phyloP scores from a whole-genome alignment of 2,888 invertebrate genomes.

The Nymphalis urticae region DNA sequence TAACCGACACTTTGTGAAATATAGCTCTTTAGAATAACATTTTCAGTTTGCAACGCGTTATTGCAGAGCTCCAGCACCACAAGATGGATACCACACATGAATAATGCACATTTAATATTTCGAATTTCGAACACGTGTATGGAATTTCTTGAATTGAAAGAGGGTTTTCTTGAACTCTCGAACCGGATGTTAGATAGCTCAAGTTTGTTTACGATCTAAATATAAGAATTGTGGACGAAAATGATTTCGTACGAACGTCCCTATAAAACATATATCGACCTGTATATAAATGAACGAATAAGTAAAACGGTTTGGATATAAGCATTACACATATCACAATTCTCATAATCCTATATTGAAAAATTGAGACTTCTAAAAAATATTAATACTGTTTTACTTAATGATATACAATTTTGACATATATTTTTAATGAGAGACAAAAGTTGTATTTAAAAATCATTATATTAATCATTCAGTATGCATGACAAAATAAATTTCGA shows the following conservation, averaged over 20 bases:
- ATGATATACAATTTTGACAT: no score
- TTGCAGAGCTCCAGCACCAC: slow-evolving; percentile 28
- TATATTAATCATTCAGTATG: no score
- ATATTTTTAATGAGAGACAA: no score
- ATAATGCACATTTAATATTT: slow-evolving; percentile 46
- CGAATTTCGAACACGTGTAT: slow-evolving; percentile 42
- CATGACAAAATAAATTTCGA: no score
- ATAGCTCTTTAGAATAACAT: slow-evolving; percentile 36
- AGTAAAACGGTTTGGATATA: no score
- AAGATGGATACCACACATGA: slow-evolving; percentile 39
- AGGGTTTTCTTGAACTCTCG: neutral
- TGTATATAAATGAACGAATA: no score
- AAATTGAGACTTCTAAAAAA: no score
- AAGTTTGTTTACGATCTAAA: slow-evolving; percentile 4
- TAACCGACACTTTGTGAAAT: slow-evolving; percentile 32
- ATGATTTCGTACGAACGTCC: neutral
- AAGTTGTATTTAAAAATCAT: no score
- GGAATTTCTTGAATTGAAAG: slow-evolving; percentile 38
- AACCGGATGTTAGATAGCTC: neutral
- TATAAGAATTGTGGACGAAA: slow-evolving; percentile 2
- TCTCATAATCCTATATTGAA: no score
- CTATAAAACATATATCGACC: no score
- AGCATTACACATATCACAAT: no score
- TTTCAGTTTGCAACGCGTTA: slow-evolving; percentile 33
- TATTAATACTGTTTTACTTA: no score